Evolutionary conservation across 2,113 vertebrate species (phyloP).

Genomic region (Gobiocypris rarus): DNA sequence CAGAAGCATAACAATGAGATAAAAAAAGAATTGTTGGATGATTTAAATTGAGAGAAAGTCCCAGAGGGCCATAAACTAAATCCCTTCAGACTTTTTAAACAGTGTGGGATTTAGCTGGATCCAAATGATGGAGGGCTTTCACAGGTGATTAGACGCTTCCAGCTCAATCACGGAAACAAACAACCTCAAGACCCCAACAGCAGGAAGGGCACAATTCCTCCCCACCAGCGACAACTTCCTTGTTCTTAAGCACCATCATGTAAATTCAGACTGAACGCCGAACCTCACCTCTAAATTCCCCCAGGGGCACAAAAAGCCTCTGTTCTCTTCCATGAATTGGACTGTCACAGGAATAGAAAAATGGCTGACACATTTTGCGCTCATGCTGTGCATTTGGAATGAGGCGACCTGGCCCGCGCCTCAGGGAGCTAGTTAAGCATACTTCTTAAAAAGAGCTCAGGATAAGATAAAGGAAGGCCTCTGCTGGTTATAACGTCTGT

Average conservation of each 20-base stretch:
- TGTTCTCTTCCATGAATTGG: conserved; percentile 26
- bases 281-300: conserved; percentile 15
- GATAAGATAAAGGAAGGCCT: conserved; percentile 17
- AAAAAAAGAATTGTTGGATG: neutral
- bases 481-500: conserved; percentile 48
- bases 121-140: conserved; percentile 22
- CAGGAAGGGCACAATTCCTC: conserved; percentile 26
- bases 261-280: conserved; percentile 2
- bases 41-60: neutral
- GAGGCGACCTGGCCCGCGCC: conserved; percentile 13
- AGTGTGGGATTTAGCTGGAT: conserved; percentile 21
- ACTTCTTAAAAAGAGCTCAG: conserved; percentile 8
- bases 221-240: neutral
- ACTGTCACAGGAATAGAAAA: conserved; percentile 45
- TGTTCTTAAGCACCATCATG: conserved; percentile 16
- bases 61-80: neutral
- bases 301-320: conserved; percentile 15
- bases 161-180: conserved; percentile 18
- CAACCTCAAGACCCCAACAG: neutral
- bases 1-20: neutral
- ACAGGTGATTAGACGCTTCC: neutral
- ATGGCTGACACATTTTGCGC: conserved; percentile 34
- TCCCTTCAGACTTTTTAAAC: neutral
- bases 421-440: conserved; percentile 33
- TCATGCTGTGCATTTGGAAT: conserved; percentile 1